These are phyloP conservation scores for Phycodurus eques DNA, from an alignment of 2,113 vertebrate genomes.

Conservation along the genomic window DNA sequence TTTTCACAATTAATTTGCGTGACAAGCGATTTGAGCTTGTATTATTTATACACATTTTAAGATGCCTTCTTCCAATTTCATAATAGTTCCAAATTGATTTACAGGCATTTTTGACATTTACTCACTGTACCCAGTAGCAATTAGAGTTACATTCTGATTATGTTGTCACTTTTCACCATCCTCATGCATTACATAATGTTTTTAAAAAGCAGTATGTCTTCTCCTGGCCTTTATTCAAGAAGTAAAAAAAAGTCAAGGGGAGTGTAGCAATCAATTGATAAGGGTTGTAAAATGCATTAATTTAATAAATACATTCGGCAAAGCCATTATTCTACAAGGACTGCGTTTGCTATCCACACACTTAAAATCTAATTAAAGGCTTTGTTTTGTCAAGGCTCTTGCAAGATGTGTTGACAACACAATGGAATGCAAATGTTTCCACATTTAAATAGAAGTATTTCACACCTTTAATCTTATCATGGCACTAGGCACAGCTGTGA, in stretches of 20 bases:
- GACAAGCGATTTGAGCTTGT: constrained; percentile 14
- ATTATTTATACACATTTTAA: constrained; percentile 7
- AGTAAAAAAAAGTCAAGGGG: constrained; percentile 10
- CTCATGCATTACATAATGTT: constrained; percentile 27
- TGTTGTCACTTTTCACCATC: constrained; percentile 31
- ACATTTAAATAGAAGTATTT: constrained; percentile 49
- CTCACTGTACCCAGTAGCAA: constrained; percentile 12
- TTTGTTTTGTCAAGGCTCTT: constrained; percentile 32
- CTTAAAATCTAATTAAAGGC: constrained; percentile 52
- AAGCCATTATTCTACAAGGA: constrained; percentile 12
- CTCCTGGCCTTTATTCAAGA: constrained; percentile 21
- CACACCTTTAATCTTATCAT: constrained; percentile 43
- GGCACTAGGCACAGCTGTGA: constrained; percentile 5
- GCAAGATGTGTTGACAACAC: constrained; percentile 51
- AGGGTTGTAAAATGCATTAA: constrained; percentile 48
- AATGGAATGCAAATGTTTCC: constrained; percentile 55
- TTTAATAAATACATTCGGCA: constrained; percentile 36
- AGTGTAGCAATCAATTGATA: background rate
- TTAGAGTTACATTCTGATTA: constrained; percentile 22
- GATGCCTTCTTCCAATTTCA: constrained; percentile 15
- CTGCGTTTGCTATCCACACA: constrained; percentile 34
- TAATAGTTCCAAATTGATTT: constrained; percentile 27
- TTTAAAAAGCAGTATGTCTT: constrained; percentile 30
- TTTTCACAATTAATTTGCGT: constrained; percentile 20
- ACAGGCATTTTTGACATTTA: constrained; percentile 19